Percentiles rank a stretch among this genome's conserved stretches.
Evolutionary conservation across 2,888 invertebrate genomes (phyloP).

Genomic region (Eristalinus sepulchralis): DNA sequence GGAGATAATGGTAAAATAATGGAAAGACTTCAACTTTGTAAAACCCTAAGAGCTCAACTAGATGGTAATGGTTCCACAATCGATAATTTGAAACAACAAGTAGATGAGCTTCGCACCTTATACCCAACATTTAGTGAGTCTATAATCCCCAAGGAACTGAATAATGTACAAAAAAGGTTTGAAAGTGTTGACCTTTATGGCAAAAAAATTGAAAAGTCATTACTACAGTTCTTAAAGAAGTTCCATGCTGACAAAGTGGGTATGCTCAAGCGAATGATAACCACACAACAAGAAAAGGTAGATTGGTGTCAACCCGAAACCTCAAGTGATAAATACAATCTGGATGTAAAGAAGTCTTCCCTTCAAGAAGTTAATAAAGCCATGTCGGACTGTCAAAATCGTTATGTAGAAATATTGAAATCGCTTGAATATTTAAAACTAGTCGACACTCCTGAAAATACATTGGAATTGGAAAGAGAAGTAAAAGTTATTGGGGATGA

Average conservation of each 20-base stretch:
- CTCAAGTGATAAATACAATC: constrained; percentile 93
- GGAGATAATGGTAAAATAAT: constrained; percentile 93
- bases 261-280: constrained; percentile 90
- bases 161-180: constrained; percentile 90
- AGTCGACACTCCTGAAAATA: constrained; percentile 87
- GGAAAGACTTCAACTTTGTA: constrained; percentile 88
- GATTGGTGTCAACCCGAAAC: constrained; percentile 95
- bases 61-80: constrained; percentile 86
- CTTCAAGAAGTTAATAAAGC: constrained; percentile 88
- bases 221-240: constrained; percentile 92
- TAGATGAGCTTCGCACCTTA: constrained; percentile 86
- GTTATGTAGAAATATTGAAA: constrained; percentile 86
- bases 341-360: constrained; percentile 94
- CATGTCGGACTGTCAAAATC: constrained; percentile 86
- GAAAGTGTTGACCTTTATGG: constrained; percentile 89
- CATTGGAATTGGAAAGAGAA: constrained; percentile 86
- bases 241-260: constrained; percentile 92
- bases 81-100: constrained; percentile 85
- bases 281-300: constrained; percentile 92
- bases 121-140: constrained; percentile 91
- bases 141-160: constrained; percentile 90
- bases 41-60: constrained; percentile 87
- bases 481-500: constrained; percentile 87
- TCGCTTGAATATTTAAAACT: constrained; percentile 87
- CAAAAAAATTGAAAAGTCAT: constrained; percentile 89